Conservation (phyloP, 1,140 invertebrate genomes). For the Chironomus tepperi region DNA sequence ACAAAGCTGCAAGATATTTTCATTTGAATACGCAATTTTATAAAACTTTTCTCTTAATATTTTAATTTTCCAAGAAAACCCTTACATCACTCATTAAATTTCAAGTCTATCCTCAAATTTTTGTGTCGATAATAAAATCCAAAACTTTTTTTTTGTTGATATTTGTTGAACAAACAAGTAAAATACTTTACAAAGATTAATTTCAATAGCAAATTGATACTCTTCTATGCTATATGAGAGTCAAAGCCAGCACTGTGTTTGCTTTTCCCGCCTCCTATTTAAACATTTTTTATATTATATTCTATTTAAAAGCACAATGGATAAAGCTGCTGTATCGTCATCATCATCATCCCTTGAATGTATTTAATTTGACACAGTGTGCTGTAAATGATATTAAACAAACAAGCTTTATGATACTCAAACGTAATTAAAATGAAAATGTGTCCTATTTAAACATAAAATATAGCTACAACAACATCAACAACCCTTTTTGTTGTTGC, state of each 20-base stretch:
- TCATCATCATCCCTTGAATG: background rate
- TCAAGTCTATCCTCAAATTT: no score
- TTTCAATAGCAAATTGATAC: slow-evolving; percentile 22
- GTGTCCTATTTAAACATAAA: slow-evolving; percentile 16
- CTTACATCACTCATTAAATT: no score
- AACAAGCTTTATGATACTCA: slow-evolving; percentile 18
- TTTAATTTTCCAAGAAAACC: no score
- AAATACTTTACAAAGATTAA: slow-evolving; percentile 16
- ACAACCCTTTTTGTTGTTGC: background rate
- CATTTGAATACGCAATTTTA: no score
- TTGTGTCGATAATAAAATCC: no score
- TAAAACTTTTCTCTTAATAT: no score
- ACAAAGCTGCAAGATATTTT: no score
- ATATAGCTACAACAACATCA: background rate
- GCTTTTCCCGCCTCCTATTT: background rate
- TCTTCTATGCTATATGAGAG: background rate
- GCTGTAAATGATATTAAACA: slow-evolving; percentile 8
- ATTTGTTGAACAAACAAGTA: background rate
- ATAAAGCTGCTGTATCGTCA: no score
- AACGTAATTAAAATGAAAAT: slow-evolving; percentile 19
- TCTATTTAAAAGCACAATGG: no score
- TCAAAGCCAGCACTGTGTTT: background rate
- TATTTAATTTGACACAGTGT: slow-evolving; percentile 14
- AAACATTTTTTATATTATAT: background rate
- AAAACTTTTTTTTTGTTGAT: slow-evolving; percentile 3